phyloP scores from a whole-genome alignment of 2,113 vertebrate genomes.

The Pelobates fuscus region DNA sequence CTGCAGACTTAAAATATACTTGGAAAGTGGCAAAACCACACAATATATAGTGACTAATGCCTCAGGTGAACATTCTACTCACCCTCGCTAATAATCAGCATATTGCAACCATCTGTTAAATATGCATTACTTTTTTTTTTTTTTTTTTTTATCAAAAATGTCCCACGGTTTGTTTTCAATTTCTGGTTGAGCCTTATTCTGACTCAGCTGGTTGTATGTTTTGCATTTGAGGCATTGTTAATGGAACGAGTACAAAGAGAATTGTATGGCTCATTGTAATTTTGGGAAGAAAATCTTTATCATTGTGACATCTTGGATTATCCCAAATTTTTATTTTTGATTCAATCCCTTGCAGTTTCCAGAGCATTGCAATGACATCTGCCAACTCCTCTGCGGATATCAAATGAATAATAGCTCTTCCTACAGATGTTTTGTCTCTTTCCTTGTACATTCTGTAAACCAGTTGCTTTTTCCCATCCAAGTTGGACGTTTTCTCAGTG shows the following conservation, averaged over 20 bases:
- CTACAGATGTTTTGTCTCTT: conserved; percentile 61
- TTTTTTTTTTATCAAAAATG: not conserved
- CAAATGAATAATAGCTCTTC: conserved; percentile 67
- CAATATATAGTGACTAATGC: too few species aligned
- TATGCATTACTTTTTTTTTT: too few species aligned
- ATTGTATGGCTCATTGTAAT: conserved; percentile 38
- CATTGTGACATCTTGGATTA: conserved; percentile 53
- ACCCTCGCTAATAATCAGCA: too few species aligned
- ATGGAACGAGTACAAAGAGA: conserved; percentile 46
- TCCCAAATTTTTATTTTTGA: conserved; percentile 63
- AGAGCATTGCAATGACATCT: conserved; percentile 63
- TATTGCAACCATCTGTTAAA: too few species aligned
- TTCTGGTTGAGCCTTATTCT: not conserved
- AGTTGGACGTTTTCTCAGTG: conserved; percentile 43
- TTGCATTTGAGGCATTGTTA: conserved; percentile 43
- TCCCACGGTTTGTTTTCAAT: conserved; percentile 2
- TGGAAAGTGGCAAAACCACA: too few species aligned
- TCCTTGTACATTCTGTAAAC: conserved; percentile 52
- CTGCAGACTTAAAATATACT: too few species aligned
- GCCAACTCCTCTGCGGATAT: conserved; percentile 69
- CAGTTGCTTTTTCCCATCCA: conserved; percentile 42
- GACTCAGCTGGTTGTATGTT: conserved; percentile 34
- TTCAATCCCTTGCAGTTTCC: conserved; percentile 56
- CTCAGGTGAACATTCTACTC: too few species aligned
- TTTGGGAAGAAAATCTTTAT: conserved; percentile 45